Evolutionary conservation across 92 coral and sea anemone genomes (phyloP), one percentile per base, ranked within the genome.

Genomic region (Isaurus tuberculatus): DNA sequence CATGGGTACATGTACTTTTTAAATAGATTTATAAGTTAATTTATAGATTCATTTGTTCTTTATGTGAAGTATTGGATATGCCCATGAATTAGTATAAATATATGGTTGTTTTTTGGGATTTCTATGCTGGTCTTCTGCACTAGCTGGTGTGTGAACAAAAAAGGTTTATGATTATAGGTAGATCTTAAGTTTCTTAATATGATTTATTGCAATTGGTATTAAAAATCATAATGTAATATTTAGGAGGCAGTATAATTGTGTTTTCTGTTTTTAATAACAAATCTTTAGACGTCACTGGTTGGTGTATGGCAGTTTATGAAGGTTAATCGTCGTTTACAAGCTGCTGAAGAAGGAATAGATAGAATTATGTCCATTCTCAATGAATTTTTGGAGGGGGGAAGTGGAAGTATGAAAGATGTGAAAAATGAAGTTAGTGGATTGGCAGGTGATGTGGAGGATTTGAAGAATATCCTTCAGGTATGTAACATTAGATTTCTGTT

Each of bases 281-380:
- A 85, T 57, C 15, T 65, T 51, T 61, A 63, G 63, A 44, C 64
- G 10, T 51, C 86, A 3, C 91, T 96, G 15, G 86, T 95, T 27
- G 94, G 95, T 30, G 89, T 94, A 79, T 96, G 99, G 99, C 95
- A 96, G 90, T 90, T 92, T 60, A 94, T 96, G 98, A 96, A 92
- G 80, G 73, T 94, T 2, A 87, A 92, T 81, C 89, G 94, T 15
- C 77, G 99, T 26, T 90, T 96, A 0, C 98, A 90, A 65, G 99
- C 99, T 2, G 90, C 98, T 2, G 99, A 96, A 75, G 99, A 94
- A 65, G 99, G 88, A 11, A 91, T 96, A 25, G 99, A 96, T 30
- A 88, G 94, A 74, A 74, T 92, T 51, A 96, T 96, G 99, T 72
- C 94, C 23, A 91, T 96, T 58, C 73, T 96, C 60, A 85, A 96